A percentile compares a stretch with the other conserved stretches of the same genome.
These are phyloP conservation scores for Salvator merianae DNA, from an alignment of 2,113 vertebrate genomes.

Conservation along the genomic window DNA sequence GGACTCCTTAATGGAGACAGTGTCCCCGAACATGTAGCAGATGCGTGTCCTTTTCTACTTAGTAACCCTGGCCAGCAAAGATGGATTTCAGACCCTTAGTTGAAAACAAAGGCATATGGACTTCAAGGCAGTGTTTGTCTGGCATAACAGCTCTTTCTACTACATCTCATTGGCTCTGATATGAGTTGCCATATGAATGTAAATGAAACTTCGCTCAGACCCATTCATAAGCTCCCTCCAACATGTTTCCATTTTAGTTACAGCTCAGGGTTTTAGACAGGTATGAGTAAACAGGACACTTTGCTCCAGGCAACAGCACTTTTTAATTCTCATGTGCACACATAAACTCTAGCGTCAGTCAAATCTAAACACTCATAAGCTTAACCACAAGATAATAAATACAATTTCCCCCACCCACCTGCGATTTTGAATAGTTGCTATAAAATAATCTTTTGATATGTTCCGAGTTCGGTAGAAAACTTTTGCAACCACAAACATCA, in stretches of 20 bases:
- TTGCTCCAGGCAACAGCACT: constrained; percentile 8
- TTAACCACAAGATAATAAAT: constrained; percentile 43
- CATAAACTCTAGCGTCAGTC: constrained; percentile 50
- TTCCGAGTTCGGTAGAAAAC: constrained; percentile 35
- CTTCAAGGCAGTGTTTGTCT: background rate
- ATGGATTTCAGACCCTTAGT: background rate
- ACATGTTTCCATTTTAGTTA: constrained; percentile 1
- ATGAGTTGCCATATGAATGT: background rate
- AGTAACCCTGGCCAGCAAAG: background rate
- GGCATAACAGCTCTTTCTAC: background rate
- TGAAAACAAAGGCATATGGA: background rate
- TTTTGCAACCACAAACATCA: constrained; percentile 40
- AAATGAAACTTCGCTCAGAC: background rate
- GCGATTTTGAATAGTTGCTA: background rate
- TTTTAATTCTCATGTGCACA: constrained; percentile 35
- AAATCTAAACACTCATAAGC: constrained; percentile 53
- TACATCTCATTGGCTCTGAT: background rate
- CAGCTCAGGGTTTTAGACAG: constrained; percentile 26
- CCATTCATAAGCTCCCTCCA: background rate
- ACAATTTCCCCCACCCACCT: background rate
- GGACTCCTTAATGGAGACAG: background rate
- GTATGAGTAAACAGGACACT: background rate
- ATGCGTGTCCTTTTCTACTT: background rate
- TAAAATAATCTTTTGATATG: constrained; percentile 5
- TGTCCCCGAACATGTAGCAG: background rate